Percentiles rank a stretch among this genome's conserved stretches.
Conservation (phyloP, 92 coral and sea anemone genomes). For the Porites evermanni region DNA sequence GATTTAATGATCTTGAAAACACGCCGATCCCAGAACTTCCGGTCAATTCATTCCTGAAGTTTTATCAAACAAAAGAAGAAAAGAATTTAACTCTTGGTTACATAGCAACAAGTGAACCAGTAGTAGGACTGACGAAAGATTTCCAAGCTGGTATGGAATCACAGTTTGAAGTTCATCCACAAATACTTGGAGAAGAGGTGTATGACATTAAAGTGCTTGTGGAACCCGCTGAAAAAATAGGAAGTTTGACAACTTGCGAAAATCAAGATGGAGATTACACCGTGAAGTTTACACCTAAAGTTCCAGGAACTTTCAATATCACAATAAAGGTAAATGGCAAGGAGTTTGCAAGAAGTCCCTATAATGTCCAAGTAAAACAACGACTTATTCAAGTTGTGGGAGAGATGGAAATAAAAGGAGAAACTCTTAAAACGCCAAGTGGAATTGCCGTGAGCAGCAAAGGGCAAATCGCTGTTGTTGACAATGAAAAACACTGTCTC, state of each 20-base stretch:
- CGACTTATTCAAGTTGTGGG: not conserved
- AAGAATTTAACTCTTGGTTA: too few species aligned
- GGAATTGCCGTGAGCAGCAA: not conserved
- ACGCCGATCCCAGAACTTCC: not conserved
- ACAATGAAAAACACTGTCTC: too few species aligned
- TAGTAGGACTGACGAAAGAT: not conserved
- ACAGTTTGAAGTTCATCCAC: too few species aligned
- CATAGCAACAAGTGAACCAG: too few species aligned
- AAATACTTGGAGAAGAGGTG: too few species aligned
- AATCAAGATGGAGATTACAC: not conserved
- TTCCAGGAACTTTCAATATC: not conserved
- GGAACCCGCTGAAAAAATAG: too few species aligned
- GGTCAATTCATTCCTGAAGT: not conserved
- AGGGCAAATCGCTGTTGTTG: not conserved
- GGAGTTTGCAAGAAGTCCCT: not conserved
- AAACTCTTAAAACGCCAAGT: not conserved
- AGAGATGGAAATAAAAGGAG: not conserved
- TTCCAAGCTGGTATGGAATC: too few species aligned
- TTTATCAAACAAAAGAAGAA: not conserved
- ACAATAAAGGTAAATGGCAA: not conserved
- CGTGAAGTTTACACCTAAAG: not conserved
- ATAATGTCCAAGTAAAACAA: not conserved
- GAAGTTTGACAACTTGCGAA: too few species aligned
- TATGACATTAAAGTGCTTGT: too few species aligned
- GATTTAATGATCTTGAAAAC: not conserved